These are phyloP conservation scores for Amphipyra tragopoginis DNA, from an alignment of 2,888 invertebrate species.

Conservation along the genomic window DNA sequence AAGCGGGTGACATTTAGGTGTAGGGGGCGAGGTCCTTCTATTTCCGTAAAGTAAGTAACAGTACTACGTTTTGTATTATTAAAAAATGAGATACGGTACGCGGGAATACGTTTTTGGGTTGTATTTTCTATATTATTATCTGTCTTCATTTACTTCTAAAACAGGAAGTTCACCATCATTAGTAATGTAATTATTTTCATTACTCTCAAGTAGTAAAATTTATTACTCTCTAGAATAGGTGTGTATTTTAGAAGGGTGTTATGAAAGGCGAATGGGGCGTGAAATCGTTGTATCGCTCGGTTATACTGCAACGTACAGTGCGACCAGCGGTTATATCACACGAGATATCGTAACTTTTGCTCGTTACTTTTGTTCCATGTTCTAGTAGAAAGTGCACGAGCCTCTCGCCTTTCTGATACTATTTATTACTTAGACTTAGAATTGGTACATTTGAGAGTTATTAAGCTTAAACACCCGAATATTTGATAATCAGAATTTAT, in stretches of 20 bases:
- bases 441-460: conserved; percentile 35
- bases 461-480: conserved; percentile 25
- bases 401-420: conserved; percentile 81
- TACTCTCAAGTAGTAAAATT: conserved; percentile 4
- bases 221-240: conserved; percentile 23
- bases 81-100: too few relatives aligned
- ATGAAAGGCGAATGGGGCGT: conserved; percentile 75
- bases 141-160: too few relatives aligned
- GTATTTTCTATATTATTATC: too few relatives aligned
- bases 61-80: too few relatives aligned
- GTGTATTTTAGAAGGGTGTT: conserved; percentile 69
- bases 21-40: neutral
- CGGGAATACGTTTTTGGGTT: too few relatives aligned
- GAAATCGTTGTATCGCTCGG: conserved; percentile 68
- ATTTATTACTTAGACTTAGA: conserved; percentile 71
- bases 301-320: conserved; percentile 63
- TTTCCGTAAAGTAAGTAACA: neutral
- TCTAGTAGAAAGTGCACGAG: conserved; percentile 84
- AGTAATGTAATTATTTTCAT: conserved; percentile 3
- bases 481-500: conserved; percentile 26
- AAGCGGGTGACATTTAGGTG: conserved; percentile 3
- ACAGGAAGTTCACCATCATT: too few relatives aligned
- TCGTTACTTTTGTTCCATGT: conserved; percentile 78
- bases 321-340: conserved; percentile 80
- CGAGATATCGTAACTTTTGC: conserved; percentile 84